Evolutionary conservation across 2,797 vertebrate species (phyloP).

Genomic region (Oreortyx pictus): DNA sequence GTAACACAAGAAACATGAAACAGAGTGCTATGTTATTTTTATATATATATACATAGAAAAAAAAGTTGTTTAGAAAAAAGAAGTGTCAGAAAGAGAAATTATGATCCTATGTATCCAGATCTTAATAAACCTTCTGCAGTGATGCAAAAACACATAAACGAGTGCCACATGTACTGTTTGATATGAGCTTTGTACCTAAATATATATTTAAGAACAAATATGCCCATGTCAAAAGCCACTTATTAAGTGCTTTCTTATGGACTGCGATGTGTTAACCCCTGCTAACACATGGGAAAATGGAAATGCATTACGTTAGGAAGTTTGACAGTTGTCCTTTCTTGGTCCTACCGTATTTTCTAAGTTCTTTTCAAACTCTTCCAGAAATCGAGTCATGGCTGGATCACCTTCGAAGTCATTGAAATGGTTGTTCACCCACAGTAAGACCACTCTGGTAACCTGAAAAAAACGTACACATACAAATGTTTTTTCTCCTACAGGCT

Average conservation of each 20-base stretch:
- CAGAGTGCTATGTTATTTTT: background rate
- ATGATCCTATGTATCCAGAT: background rate
- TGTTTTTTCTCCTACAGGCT: background rate
- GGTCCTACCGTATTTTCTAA: conserved; percentile 89
- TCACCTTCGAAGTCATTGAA: conserved; percentile 99
- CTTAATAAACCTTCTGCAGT: background rate
- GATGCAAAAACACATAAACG: background rate
- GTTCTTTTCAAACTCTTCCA: conserved; percentile 94
- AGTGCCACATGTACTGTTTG: background rate
- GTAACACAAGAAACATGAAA: conserved; percentile 38
- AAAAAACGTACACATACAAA: background rate
- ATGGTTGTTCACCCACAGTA: conserved; percentile 99
- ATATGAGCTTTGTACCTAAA: background rate
- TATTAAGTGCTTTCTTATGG: background rate
- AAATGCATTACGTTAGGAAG: fast-evolving
- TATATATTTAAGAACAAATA: background rate
- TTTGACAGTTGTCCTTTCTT: background rate
- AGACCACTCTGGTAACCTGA: conserved; percentile 94
- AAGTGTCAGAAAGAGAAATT: background rate
- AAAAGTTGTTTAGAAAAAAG: background rate
- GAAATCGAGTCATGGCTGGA: conserved; percentile 93
- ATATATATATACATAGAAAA: background rate
- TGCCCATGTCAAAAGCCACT: background rate
- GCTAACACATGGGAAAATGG: background rate
- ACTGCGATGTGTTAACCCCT: background rate